These are phyloP conservation scores for Sceliomorpha sp. DNA, from an alignment of 2,888 invertebrate species.

Conservation along the genomic window DNA sequence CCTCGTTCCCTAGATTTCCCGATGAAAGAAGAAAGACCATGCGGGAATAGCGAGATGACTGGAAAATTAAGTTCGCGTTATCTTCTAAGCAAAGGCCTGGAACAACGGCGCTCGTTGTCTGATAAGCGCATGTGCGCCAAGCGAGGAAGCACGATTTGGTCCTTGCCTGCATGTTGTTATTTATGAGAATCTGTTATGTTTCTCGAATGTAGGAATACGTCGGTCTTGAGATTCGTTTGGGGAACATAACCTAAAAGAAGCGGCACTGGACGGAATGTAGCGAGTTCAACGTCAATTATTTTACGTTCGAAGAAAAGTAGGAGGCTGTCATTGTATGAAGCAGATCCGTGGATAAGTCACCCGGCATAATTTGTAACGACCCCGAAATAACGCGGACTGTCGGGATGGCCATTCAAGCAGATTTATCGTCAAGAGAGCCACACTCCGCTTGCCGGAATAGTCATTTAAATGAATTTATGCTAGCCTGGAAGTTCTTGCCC, in stretches of 20 bases:
- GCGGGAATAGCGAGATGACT: conserved; percentile 12
- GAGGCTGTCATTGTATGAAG: conserved; percentile 20
- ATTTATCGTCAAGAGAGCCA: conserved; percentile 60
- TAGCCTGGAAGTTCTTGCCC: conserved; percentile 48
- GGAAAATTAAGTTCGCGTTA: conserved; percentile 11
- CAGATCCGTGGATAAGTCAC: conserved; percentile 55
- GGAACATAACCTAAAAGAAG: too few relatives aligned
- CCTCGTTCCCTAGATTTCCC: conserved; percentile 21
- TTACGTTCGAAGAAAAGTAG: conserved; percentile 3
- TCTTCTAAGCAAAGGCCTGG: conserved; percentile 9
- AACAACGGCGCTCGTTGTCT: not conserved
- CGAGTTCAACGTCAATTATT: conserved; percentile 6
- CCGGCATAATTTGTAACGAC: conserved; percentile 58
- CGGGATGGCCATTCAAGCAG: conserved; percentile 54
- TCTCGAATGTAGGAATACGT: too few relatives aligned
- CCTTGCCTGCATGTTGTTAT: not conserved
- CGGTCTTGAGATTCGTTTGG: too few relatives aligned
- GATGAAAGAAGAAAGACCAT: conserved; percentile 16
- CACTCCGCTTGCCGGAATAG: conserved; percentile 53
- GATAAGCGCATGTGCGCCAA: conserved; percentile 1
- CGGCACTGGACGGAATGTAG: too few relatives aligned
- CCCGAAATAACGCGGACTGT: conserved; percentile 59
- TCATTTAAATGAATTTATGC: conserved; percentile 63
- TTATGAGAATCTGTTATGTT: not conserved
- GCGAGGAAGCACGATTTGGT: not conserved